Conservation (phyloP, 2,113 vertebrate genomes). For the Heteronetta atricapilla region DNA sequence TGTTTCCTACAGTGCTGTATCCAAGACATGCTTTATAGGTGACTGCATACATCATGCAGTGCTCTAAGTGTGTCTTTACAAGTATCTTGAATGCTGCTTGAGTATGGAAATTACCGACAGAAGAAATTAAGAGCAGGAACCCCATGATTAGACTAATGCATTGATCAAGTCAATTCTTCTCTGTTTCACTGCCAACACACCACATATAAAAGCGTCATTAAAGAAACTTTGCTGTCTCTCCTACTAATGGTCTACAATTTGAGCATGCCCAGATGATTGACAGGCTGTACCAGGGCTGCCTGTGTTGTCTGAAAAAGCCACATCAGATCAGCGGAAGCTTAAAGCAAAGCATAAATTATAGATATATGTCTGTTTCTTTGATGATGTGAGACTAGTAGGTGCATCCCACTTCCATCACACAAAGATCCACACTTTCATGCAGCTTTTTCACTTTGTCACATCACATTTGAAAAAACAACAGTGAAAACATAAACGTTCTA, state of each 20-base stretch:
- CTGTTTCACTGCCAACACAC: conserved; percentile 84
- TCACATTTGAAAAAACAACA: conserved; percentile 90
- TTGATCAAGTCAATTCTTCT: conserved; percentile 86
- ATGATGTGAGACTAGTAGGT: conserved; percentile 81
- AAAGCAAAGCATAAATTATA: conserved; percentile 89
- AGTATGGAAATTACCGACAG: conserved; percentile 82
- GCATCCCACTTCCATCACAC: conserved; percentile 77
- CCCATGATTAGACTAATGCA: conserved; percentile 84
- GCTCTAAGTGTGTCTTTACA: conserved; percentile 74
- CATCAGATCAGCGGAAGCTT: conserved; percentile 83
- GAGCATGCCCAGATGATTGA: conserved; percentile 81
- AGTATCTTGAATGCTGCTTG: conserved; percentile 72
- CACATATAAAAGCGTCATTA: conserved; percentile 85
- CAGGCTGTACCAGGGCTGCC: conserved; percentile 81
- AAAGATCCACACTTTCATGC: conserved; percentile 80
- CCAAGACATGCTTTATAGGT: conserved; percentile 73
- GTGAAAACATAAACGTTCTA: conserved; percentile 85
- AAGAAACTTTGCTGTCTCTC: conserved; percentile 81
- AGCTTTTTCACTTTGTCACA: conserved; percentile 87
- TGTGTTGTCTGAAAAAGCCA: conserved; percentile 84
- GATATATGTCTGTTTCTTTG: conserved; percentile 86
- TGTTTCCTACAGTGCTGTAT: conserved; percentile 67
- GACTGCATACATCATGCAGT: conserved; percentile 69
- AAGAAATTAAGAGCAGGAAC: conserved; percentile 84
- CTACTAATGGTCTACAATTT: conserved; percentile 82